Percentiles rank a stretch among this genome's conserved stretches.
These are phyloP conservation scores for Phalera bucephala DNA, from an alignment of 2,888 invertebrate genomes.

Conservation along the genomic window DNA sequence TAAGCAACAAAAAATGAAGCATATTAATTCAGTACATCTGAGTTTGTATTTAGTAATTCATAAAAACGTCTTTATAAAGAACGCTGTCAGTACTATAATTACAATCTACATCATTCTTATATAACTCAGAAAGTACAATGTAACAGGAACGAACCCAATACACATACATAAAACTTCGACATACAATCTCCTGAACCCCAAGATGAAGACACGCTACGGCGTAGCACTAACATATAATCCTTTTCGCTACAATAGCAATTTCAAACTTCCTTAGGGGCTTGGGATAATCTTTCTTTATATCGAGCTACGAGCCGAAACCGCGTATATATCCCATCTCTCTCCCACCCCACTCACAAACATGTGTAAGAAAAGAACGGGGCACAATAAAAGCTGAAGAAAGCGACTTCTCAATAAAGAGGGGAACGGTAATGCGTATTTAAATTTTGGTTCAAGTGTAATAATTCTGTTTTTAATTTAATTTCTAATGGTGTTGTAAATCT, in stretches of 20 bases:
- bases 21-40: too few relatives aligned
- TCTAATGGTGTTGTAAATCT: conserved; percentile 68
- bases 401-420: conserved; percentile 79
- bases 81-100: too few relatives aligned
- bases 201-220: conserved; percentile 72
- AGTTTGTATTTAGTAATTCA: too few relatives aligned
- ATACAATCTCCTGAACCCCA: conserved; percentile 56
- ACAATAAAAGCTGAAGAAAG: conserved; percentile 59
- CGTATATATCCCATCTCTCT: conserved; percentile 48
- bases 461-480: conserved; percentile 82
- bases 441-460: conserved; percentile 80
- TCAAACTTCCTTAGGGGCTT: conserved; percentile 84
- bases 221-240: conserved; percentile 83
- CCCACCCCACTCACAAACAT: conserved; percentile 24
- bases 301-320: conserved; percentile 69
- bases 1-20: too few relatives aligned
- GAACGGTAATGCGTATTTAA: conserved; percentile 80
- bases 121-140: too few relatives aligned
- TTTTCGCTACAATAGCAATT: conserved; percentile 84
- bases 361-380: conserved; percentile 41
- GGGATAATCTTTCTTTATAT: conserved; percentile 84
- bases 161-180: conserved; percentile 41
- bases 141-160: conserved; percentile 31
- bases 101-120: too few relatives aligned
- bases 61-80: too few relatives aligned